Evolutionary conservation across 35 echinoderm and acorn worm genomes (phyloP).

Genomic region (Amphiura filiformis): DNA sequence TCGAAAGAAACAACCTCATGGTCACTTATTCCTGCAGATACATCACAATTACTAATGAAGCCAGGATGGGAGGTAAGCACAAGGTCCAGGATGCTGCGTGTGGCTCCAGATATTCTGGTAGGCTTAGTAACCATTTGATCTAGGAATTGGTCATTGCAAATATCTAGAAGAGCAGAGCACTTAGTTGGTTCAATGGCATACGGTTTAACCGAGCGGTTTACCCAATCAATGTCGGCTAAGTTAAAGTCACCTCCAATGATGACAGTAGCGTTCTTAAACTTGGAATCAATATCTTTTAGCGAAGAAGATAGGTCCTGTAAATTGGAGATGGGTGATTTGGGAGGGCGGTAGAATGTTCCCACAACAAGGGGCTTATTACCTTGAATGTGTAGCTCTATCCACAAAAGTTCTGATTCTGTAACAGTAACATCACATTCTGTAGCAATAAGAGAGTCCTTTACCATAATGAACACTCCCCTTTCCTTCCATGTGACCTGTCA

Average conservation of each 20-base stretch:
- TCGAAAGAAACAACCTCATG: background rate
- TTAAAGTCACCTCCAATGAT: constrained; percentile 49
- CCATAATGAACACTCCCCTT: constrained; percentile 45
- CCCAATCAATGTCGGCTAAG: constrained; percentile 47
- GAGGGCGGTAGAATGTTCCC: constrained; percentile 34
- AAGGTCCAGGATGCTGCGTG: constrained; percentile 43
- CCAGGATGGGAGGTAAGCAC: constrained; percentile 35
- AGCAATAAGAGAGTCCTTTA: constrained; percentile 14
- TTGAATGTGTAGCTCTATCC: constrained; percentile 7
- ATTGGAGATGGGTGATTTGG: constrained; percentile 16
- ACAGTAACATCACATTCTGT: constrained; percentile 19
- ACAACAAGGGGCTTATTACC: constrained; percentile 26
- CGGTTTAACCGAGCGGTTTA: constrained; percentile 21
- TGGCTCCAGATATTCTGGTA: constrained; percentile 12
- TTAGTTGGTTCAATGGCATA: too few relatives aligned
- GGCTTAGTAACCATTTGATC: constrained; percentile 12
- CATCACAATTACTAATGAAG: constrained; percentile 19
- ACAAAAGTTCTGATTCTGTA: constrained; percentile 7
- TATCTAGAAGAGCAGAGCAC: constrained; percentile 39
- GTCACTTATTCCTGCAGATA: constrained; percentile 38
- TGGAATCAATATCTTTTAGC: background rate
- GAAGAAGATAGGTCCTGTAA: constrained; percentile 12
- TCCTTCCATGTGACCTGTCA: constrained; percentile 16
- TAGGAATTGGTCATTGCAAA: constrained; percentile 41
- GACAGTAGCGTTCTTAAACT: constrained; percentile 13